Conservation (phyloP, 2,113 vertebrate species). For the Chionodraco myersi region DNA sequence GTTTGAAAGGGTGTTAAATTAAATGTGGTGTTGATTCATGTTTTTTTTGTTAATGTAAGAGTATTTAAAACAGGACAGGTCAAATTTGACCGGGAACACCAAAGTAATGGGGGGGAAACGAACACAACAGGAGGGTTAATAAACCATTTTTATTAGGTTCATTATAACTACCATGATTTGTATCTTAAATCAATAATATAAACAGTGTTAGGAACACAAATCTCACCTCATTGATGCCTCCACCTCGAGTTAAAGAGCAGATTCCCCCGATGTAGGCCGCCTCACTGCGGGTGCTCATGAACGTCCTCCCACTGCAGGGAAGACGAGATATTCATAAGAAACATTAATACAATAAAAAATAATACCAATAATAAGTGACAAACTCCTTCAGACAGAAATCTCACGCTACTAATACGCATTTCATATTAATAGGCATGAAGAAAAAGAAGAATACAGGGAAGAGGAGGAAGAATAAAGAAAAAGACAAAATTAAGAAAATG, state of each 20-base stretch:
- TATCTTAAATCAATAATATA: not conserved
- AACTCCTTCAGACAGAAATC: too few relatives aligned
- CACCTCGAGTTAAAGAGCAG: conserved; percentile 88
- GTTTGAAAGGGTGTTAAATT: too few relatives aligned
- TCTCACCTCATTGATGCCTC: conserved; percentile 93
- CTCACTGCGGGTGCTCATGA: conserved; percentile 93
- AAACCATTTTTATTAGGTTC: not conserved
- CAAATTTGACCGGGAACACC: too few relatives aligned
- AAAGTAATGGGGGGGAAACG: too few relatives aligned
- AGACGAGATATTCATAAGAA: conserved; percentile 12
- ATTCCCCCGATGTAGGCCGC: conserved; percentile 94
- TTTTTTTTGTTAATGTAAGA: too few relatives aligned
- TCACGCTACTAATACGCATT: too few relatives aligned
- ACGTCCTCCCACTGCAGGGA: conserved; percentile 89
- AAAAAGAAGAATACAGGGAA: not conserved
- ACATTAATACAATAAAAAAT: too few relatives aligned
- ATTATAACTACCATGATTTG: not conserved
- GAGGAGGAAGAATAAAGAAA: rapidly evolving
- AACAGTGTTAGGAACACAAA: not conserved
- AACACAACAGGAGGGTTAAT: not conserved
- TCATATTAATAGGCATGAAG: not conserved
- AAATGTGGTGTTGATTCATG: too few relatives aligned
- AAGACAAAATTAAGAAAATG: not conserved
- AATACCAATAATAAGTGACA: not conserved
- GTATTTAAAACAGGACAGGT: too few relatives aligned